Evolutionary conservation across 37 sponge, comb jelly and placozoan genomes (phyloP), one percentile per base, ranked within the genome.

Genomic region (Spongia lamella): DNA sequence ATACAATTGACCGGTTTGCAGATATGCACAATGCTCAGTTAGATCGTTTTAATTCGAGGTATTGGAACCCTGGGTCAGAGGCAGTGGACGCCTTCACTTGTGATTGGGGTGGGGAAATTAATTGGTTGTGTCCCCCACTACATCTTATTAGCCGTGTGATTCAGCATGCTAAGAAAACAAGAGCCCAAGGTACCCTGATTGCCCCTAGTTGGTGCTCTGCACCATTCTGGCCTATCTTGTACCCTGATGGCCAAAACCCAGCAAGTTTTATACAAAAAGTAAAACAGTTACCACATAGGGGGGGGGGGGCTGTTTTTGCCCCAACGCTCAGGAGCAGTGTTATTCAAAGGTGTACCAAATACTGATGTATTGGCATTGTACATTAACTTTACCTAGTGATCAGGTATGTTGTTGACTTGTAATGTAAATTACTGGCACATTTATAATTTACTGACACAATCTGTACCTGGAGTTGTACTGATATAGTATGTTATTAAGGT

Each of bases 161-260:
- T 11, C 40, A 47, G 53, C 81, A 80, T 59, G 71, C 72, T 27
- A 29, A 37, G 24, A 32, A 21, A 24, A 71, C 53, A 3, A 40
- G 14, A 1, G 53, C 70, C 11, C 53, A 26, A 30, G 81, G 72
- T 39, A 80, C 81, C 1, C 19, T 80, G 60, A n/a, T 80, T 16
- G 54, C 60, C 43, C 81, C 81, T 11, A n/a, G n/a, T 3, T 80
- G 81, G 81, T 13, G 25, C n/a, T 80, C 81, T 50, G 71, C 81
- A 53, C 50, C 62, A 34, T 80, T 57, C 29, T 79, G 79, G 79
- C 79, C 70, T 4, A 7, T 79, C 21, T 11, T 80, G 38, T 59
- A 35, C 53, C 61, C 39, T 7, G 72, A 80, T 36, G 62, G 72
- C 13, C 16, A 19, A 7, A 14, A 29, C 17, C 60, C 61, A 39